Percentiles rank a stretch among this genome's conserved stretches.
Evolutionary conservation across 2,113 vertebrate species (phyloP).

Genomic region (Penelope pileata): DNA sequence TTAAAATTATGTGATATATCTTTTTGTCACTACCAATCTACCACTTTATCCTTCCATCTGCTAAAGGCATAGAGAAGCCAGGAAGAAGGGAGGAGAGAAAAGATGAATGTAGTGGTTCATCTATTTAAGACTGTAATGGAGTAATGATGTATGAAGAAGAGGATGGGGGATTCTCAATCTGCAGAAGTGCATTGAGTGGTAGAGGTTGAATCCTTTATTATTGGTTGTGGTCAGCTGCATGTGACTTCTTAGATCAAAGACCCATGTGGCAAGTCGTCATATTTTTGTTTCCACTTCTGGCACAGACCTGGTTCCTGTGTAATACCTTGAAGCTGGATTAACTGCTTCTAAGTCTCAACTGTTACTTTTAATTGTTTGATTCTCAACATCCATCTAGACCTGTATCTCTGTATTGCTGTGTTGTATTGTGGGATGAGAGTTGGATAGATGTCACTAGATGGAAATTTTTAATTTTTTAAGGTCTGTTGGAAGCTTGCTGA

Average conservation of each 20-base stretch:
- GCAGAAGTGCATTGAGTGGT: not conserved
- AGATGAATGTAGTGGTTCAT: not conserved
- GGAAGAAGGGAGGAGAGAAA: not conserved
- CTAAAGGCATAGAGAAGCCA: not conserved
- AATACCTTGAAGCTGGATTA: not conserved
- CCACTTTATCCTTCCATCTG: not conserved
- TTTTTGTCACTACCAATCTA: not conserved
- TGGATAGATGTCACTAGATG: not conserved
- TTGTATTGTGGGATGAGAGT: not conserved
- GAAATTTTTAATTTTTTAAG: not conserved
- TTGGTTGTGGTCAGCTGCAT: not conserved
- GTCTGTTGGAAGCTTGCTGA: not conserved
- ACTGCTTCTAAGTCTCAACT: not conserved
- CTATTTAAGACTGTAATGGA: not conserved
- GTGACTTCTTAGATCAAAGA: not conserved
- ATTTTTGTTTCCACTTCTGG: not conserved
- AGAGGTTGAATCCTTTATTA: not conserved
- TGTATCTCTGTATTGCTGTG: not conserved
- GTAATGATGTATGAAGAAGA: not conserved
- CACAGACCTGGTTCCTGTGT: not conserved
- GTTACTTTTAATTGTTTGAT: not conserved
- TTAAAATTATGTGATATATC: not conserved
- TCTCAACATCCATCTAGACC: not conserved
- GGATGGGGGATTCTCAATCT: not conserved
- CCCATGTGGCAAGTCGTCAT: not conserved